These are phyloP conservation scores for Eupithecia insigniata DNA, from an alignment of 2,888 invertebrate species.

Conservation along the genomic window DNA sequence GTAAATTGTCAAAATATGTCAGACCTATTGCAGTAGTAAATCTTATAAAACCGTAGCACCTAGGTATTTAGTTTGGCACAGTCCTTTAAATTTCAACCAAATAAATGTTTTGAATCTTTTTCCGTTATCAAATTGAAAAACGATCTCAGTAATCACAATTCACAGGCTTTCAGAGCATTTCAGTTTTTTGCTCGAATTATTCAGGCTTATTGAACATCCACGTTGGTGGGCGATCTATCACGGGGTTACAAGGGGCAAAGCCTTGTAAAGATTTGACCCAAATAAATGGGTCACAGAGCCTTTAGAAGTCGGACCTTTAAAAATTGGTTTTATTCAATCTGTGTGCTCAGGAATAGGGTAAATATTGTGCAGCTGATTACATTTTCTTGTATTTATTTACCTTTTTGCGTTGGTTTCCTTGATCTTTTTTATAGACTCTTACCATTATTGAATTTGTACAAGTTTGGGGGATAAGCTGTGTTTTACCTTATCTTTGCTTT, in stretches of 20 bases:
- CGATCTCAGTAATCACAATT: constrained; percentile 24
- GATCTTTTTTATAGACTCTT: constrained; percentile 13
- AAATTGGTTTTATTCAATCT: constrained; percentile 68
- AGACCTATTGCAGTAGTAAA: neutral
- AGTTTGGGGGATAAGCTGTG: constrained; percentile 6
- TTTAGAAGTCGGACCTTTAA: constrained; percentile 65
- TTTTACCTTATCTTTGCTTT: neutral
- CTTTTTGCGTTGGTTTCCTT: constrained; percentile 23
- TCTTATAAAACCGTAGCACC: neutral
- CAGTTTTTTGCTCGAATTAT: constrained; percentile 71
- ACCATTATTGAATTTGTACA: constrained; percentile 3
- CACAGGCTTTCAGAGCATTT: constrained; percentile 25
- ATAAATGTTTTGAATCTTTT: neutral
- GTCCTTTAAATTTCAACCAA: neutral
- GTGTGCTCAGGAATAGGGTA: constrained; percentile 61
- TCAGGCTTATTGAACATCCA: constrained; percentile 73
- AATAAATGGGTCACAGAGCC: constrained; percentile 68
- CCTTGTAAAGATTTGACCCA: constrained; percentile 63
- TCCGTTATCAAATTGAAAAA: constrained; percentile 24
- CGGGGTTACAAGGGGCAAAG: constrained; percentile 59
- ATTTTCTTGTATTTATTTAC: constrained; percentile 33
- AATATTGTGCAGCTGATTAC: constrained; percentile 42
- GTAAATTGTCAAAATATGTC: neutral
- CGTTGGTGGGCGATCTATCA: constrained; percentile 71
- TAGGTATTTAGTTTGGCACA: neutral